Conservation (phyloP, 2,113 vertebrate genomes). For the Halcyon senegalensis region DNA sequence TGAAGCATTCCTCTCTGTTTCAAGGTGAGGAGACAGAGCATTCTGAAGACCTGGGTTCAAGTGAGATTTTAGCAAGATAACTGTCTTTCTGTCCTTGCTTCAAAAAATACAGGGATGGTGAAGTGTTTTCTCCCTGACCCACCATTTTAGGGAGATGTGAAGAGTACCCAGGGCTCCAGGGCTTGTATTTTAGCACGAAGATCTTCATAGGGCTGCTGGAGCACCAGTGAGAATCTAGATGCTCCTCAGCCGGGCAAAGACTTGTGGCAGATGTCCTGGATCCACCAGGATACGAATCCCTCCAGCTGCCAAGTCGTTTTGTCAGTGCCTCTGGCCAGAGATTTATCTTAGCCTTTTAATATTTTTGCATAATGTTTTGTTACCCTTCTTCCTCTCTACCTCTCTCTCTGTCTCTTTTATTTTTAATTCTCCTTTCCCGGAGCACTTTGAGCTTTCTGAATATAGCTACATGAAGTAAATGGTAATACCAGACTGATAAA, state of each 20-base stretch:
- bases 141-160: neutral
- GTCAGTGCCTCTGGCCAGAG: neutral
- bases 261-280: neutral
- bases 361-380: slow-evolving; percentile 35
- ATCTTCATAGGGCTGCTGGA: neutral
- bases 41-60: neutral
- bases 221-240: too few species aligned
- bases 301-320: neutral
- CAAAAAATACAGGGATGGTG: neutral
- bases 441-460: slow-evolving; percentile 65
- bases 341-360: slow-evolving; percentile 49
- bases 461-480: slow-evolving; percentile 59
- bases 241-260: neutral
- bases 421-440: neutral
- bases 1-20: neutral
- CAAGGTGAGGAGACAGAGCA: neutral
- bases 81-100: neutral
- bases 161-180: neutral
- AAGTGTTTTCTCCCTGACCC: neutral
- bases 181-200: neutral
- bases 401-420: neutral
- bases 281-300: neutral
- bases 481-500: slow-evolving; percentile 70
- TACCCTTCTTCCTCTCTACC: neutral
- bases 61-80: neutral